A percentile compares a stretch with the other conserved stretches of the same genome.
phyloP scores from a whole-genome alignment of 2,797 vertebrate genomes.

The Poeciliopsis turneri region DNA sequence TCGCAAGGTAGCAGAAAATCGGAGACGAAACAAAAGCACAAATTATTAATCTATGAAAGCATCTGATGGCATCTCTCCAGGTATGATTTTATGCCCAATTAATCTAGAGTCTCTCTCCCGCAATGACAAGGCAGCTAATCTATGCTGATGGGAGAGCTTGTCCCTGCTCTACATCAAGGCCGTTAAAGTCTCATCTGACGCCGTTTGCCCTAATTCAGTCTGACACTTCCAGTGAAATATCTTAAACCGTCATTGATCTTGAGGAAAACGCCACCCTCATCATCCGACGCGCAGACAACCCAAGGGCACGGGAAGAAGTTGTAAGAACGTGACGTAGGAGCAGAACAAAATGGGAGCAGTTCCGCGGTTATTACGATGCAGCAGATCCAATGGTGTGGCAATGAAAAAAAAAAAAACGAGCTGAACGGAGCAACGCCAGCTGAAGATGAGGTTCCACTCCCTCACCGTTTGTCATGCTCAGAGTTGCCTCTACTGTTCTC shows the following conservation, averaged over 20 bases:
- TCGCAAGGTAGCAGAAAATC: slow-evolving; percentile 7
- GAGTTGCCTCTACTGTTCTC: not conserved
- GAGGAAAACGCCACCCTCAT: slow-evolving; percentile 26
- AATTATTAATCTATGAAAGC: slow-evolving; percentile 34
- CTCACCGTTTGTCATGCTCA: slow-evolving; percentile 30
- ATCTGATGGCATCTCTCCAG: slow-evolving; percentile 48
- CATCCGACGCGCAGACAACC: slow-evolving; percentile 31
- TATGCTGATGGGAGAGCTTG: slow-evolving; percentile 51
- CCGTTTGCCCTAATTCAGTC: slow-evolving; percentile 51
- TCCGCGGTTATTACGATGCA: slow-evolving; percentile 1
- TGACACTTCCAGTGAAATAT: slow-evolving; percentile 60
- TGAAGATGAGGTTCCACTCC: slow-evolving; percentile 47
- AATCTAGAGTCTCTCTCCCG: slow-evolving; percentile 51
- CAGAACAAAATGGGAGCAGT: slow-evolving; percentile 3
- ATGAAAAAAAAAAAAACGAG: slow-evolving; percentile 23
- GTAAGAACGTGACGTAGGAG: slow-evolving; percentile 49
- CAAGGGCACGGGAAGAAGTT: slow-evolving; percentile 37
- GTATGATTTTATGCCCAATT: slow-evolving; percentile 47
- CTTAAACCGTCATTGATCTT: slow-evolving; percentile 57
- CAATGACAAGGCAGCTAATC: slow-evolving; percentile 65
- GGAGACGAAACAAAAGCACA: not conserved
- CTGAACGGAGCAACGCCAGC: slow-evolving; percentile 30
- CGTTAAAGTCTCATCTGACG: slow-evolving; percentile 45
- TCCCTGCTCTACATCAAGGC: slow-evolving; percentile 40
- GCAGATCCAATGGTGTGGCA: slow-evolving; percentile 9